phyloP scores from a whole-genome alignment of 2,113 vertebrate genomes.

The Myodes glareolus region DNA sequence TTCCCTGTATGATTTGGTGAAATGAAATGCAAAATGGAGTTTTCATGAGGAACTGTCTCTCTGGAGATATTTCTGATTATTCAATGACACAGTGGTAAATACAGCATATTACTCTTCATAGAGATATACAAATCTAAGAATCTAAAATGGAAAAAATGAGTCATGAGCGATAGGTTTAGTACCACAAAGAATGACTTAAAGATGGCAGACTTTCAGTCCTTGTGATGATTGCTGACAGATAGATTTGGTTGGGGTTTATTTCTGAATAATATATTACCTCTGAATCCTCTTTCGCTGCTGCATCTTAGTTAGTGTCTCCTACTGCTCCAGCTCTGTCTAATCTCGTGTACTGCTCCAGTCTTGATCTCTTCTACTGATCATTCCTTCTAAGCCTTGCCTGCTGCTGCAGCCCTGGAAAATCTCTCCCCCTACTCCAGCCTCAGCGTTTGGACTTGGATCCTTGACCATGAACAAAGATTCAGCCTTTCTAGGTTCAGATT shows the following conservation, averaged over 20 bases:
- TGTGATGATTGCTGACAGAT: background rate
- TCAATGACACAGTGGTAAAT: background rate
- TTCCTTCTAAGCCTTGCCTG: background rate
- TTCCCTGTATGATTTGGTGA: background rate
- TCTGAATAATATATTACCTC: background rate
- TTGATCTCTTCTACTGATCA: background rate
- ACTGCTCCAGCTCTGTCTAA: too few relatives aligned
- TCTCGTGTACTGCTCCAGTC: background rate
- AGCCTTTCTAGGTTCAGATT: background rate
- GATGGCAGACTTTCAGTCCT: background rate
- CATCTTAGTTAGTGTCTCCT: too few relatives aligned
- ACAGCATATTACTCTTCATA: background rate
- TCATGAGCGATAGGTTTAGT: background rate
- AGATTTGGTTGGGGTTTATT: background rate
- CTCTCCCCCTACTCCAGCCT: background rate
- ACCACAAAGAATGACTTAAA: background rate
- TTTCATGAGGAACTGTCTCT: background rate
- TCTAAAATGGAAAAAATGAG: slow-evolving; percentile 3
- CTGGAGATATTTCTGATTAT: background rate
- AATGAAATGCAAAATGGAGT: background rate
- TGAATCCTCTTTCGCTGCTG: background rate
- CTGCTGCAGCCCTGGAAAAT: background rate
- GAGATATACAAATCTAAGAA: background rate
- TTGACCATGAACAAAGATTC: background rate
- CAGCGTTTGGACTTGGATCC: background rate